These are phyloP conservation scores for Bombus vancouverensis DNA, from an alignment of 1,140 invertebrate species.

Conservation along the genomic window DNA sequence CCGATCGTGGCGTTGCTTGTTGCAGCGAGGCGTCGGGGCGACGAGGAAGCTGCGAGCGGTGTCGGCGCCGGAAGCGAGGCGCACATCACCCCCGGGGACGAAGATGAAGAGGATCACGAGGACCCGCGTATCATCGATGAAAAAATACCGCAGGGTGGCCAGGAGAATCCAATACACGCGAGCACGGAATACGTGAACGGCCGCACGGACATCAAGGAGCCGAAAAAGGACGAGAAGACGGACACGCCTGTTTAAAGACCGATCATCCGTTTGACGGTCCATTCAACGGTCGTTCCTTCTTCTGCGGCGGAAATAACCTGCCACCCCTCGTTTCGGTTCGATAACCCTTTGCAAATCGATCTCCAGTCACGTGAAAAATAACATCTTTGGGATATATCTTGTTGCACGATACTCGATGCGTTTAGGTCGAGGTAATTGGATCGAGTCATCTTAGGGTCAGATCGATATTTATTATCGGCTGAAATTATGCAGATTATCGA, in stretches of 20 bases:
- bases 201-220: conserved; percentile 77
- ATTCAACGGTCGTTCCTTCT: conserved; percentile 35
- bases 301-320: conserved; percentile 26
- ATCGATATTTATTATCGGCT: background rate
- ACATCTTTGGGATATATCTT: background rate
- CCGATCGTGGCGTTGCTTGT: conserved; percentile 83
- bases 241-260: conserved; percentile 80
- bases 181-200: conserved; percentile 81
- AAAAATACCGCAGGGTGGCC: conserved; percentile 79
- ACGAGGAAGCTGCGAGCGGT: conserved; percentile 80
- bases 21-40: conserved; percentile 82
- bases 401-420: background rate
- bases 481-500: background rate
- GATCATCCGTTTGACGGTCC: conserved; percentile 12
- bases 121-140: conserved; percentile 80
- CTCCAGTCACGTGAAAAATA: background rate
- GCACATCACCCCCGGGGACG: conserved; percentile 80
- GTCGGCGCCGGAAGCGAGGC: conserved; percentile 81
- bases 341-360: conserved; percentile 31
- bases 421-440: background rate
- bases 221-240: conserved; percentile 80
- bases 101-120: conserved; percentile 79
- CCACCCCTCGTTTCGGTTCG: conserved; percentile 6
- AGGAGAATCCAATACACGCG: conserved; percentile 81
- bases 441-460: too few relatives aligned